phyloP scores from a whole-genome alignment of 2,888 invertebrate genomes.

The Aphodius granarius region DNA sequence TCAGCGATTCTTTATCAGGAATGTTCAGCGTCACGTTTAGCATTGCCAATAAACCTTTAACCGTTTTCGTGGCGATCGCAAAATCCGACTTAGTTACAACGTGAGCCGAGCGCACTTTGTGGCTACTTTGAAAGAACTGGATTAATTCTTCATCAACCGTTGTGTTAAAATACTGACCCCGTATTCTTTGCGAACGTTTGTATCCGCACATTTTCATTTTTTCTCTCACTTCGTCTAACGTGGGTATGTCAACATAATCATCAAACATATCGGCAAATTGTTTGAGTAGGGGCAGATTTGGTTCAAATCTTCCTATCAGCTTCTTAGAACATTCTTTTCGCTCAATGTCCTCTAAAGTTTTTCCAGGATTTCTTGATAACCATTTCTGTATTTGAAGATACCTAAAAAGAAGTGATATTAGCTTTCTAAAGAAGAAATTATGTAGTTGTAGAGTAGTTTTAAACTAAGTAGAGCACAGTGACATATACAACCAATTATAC shows the following conservation, averaged over 20 bases:
- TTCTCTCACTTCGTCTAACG: slow-evolving; percentile 18
- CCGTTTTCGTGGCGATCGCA: slow-evolving; percentile 7
- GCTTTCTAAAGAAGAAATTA: too few species aligned
- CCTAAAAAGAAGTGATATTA: too few species aligned
- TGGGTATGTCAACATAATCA: slow-evolving; percentile 5
- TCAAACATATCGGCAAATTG: slow-evolving; percentile 9
- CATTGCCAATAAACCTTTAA: slow-evolving; percentile 24
- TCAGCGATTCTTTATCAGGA: slow-evolving; percentile 6
- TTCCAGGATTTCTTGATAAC: slow-evolving; percentile 54
- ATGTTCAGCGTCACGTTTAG: slow-evolving; percentile 15
- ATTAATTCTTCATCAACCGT: slow-evolving; percentile 27
- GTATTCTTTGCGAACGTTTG: neutral
- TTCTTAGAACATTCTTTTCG: slow-evolving; percentile 42
- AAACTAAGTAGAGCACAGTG: too few species aligned
- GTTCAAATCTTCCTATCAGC: neutral
- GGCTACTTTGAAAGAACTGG: slow-evolving; percentile 30
- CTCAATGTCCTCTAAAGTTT: slow-evolving; percentile 48
- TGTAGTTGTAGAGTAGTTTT: too few species aligned
- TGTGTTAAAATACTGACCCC: neutral
- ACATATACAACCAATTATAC: too few species aligned
- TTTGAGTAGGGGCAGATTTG: neutral
- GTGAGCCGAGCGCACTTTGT: slow-evolving; percentile 25
- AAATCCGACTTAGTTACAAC: slow-evolving; percentile 6
- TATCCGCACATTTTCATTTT: slow-evolving; percentile 8
- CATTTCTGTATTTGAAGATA: slow-evolving; percentile 57